Base-by-base conservation (phyloP, 2,113 vertebrate genomes). In the Clarias gariepinus region DNA sequence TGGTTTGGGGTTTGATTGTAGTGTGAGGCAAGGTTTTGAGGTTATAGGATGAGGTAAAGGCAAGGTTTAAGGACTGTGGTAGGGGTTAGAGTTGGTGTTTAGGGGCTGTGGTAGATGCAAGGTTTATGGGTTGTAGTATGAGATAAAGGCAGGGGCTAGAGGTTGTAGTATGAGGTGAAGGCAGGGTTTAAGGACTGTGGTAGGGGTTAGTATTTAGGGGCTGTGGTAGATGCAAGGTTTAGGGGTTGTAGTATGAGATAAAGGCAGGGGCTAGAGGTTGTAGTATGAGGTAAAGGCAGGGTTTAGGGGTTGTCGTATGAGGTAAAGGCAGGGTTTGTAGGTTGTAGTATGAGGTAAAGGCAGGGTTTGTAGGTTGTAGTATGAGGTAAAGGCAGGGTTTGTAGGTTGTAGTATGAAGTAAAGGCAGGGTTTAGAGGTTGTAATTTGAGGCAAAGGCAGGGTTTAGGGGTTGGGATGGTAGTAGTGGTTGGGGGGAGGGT, bases 101-200 rank as follows among this genome's bases (percentile, higher is more conserved):
- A 0, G 0, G 2, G 6, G 66, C 33, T 1, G 60, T 4, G 21
- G 16, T 3, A 47, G 0, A 0, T 4, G 41, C 19, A 4, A 1
- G 60, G 60, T 63, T 63, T 63, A 21, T 0, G 21, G 21, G 60
- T 63, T 58, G 3, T 12, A 15, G 13, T 58, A 2, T 12, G 57
- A 18, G 57, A 2, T 58, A 58, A 58, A 16, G 57, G 57, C 57
- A 13, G 57, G 41, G 41, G 5, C 6, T 47, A 47, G 41, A 6
- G 41, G 33, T 1, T 36, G 33, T 36, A 36, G 33, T 36, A 36
- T 13, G 30, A 7, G 30, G 11, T 30, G 1, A 16, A 13, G 13
- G 28, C 15, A 30, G 28, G 5, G 3, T 73, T 36, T 0, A 4
- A 28, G 60, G 60, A 3, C 6, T 63, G 0, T 7, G 19, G 19